phyloP scores from a whole-genome alignment of 2,797 vertebrate species.

The Serranus cabrilla region DNA sequence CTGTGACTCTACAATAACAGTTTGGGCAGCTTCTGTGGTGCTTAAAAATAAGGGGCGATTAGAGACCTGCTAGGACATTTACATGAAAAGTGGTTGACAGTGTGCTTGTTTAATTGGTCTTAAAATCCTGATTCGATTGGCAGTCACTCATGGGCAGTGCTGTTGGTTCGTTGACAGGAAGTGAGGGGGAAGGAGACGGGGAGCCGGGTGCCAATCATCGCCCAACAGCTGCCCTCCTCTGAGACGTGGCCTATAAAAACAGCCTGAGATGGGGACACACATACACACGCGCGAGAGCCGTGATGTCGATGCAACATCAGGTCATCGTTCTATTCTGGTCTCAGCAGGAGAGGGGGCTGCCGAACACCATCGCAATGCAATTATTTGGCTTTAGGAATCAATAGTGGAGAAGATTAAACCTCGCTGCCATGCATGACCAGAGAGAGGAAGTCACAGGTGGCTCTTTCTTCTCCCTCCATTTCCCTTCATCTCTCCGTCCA shows the following conservation, averaged over 20 bases:
- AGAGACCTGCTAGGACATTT: constrained; percentile 14
- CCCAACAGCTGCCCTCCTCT: constrained; percentile 73
- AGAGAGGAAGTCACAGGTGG: constrained; percentile 70
- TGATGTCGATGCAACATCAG: constrained; percentile 58
- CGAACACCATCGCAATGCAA: constrained; percentile 53
- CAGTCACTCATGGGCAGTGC: constrained; percentile 16
- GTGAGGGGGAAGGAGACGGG: constrained; percentile 41
- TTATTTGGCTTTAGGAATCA: constrained; percentile 68
- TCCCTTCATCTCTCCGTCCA: constrained; percentile 38
- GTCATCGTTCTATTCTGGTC: constrained; percentile 75
- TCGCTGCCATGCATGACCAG: constrained; percentile 46
- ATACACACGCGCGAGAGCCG: not conserved
- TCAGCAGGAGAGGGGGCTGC: constrained; percentile 29
- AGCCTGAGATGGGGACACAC: constrained; percentile 54
- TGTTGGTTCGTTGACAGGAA: constrained; percentile 56
- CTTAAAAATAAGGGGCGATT: constrained; percentile 3
- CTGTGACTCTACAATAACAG: not conserved
- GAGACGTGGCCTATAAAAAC: constrained; percentile 79
- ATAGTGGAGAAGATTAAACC: constrained; percentile 68
- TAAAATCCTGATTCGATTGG: constrained; percentile 50
- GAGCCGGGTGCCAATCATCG: constrained; percentile 67
- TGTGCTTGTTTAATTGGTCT: constrained; percentile 38
- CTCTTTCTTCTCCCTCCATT: constrained; percentile 46
- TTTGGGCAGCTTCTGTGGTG: not conserved
- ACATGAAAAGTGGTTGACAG: constrained; percentile 31